A percentile compares a stretch with the other conserved stretches of the same genome.
phyloP scores from a whole-genome alignment of 2,113 vertebrate genomes.

The Procapra przewalskii region DNA sequence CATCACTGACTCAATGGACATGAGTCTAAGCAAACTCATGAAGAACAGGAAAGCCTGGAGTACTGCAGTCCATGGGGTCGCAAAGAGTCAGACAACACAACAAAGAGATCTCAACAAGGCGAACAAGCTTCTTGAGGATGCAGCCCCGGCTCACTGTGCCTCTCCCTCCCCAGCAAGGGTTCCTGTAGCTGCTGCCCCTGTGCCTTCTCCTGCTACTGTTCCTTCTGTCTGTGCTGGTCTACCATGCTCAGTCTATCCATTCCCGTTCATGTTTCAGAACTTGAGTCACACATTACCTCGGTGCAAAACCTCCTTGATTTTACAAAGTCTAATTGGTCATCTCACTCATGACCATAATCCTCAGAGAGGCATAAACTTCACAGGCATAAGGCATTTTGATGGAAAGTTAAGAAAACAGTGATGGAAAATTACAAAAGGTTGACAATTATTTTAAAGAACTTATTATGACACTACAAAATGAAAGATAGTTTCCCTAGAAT shows the following conservation, averaged over 20 bases:
- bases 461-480: background rate
- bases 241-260: background rate
- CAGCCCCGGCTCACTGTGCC: background rate
- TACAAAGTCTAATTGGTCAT: background rate
- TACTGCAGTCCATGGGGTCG: background rate
- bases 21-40: background rate
- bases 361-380: background rate
- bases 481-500: background rate
- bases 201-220: background rate
- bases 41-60: background rate
- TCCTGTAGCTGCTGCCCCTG: fast-evolving
- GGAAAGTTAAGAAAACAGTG: background rate
- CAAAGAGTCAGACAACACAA: background rate
- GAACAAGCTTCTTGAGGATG: background rate
- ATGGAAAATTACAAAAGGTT: background rate
- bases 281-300: background rate
- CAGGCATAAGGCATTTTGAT: background rate
- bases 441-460: background rate
- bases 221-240: fast-evolving
- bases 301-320: background rate
- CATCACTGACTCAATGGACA: background rate
- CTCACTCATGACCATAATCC: background rate
- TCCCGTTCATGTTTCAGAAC: background rate
- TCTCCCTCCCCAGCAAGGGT: background rate
- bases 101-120: background rate